Base-by-base conservation (phyloP, 1,140 invertebrate genomes). In the Apis dorsata region DNA sequence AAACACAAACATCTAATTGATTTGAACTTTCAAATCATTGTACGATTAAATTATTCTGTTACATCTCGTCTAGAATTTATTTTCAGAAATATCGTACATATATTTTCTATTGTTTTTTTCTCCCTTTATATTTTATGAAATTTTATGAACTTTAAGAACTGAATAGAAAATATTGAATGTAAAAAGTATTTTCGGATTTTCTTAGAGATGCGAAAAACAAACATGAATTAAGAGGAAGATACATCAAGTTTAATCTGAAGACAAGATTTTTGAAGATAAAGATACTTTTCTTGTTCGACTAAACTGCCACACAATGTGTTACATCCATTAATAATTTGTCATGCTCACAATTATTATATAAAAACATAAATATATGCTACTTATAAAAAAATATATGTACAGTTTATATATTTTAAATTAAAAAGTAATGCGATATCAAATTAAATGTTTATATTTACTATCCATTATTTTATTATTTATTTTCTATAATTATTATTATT, bases 321-420 rank as follows among this genome's bases (percentile, higher is more conserved):
- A 90, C 89, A 90, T 85, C 89, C 84, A 92, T 90, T 88, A 90
- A 90, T 91, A 90, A 92, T 93, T 93, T 93, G 92, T 93, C 91
- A 92, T 88, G 91, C 91, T 93, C 92, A 92, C 90, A 89, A 71
- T 81, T 91, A 89, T 77, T 91, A 90, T 89, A 88, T 92, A 90
- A 91, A 89, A 91, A 91, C 84, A 91, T 90, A 90, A 85, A 90
- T 90, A 91, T 89, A 90, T 91, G 89, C 86, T 89, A 90, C 86
- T 88, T 91, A 92, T 92, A 91, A 90, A 93, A 2, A 62, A 9
- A 63, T 63, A 93, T 88, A 92, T 93, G 92, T 93, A 93, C 92
- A 94, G 93, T 94, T 93, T 94, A 94, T 93, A 93, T 93, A 94
- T 94, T 94, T 94, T 93, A 93, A 94, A 94, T 94, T 94, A 93